These are phyloP conservation scores for Arvicanthis niloticus DNA, from an alignment of 2,113 vertebrate genomes.

Conservation along the genomic window DNA sequence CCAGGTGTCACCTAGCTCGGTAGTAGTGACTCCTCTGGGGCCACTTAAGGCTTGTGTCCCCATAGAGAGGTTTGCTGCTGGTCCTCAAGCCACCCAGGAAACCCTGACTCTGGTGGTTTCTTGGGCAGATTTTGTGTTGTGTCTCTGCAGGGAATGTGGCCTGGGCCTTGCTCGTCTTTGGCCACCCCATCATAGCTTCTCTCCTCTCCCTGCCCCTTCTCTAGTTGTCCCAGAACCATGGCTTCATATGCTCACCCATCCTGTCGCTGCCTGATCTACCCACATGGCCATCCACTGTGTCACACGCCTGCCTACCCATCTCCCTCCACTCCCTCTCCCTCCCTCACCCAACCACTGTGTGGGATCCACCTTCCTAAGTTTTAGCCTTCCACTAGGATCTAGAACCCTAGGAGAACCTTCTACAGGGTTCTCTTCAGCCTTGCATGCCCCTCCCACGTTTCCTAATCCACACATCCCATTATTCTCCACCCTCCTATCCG, in stretches of 20 bases:
- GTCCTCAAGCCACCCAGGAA: background rate
- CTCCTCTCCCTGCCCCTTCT: background rate
- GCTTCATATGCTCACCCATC: accelerated
- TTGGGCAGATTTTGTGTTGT: background rate
- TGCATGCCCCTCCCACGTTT: accelerated
- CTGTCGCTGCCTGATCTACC: accelerated
- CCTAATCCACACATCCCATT: background rate
- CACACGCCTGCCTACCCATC: background rate
- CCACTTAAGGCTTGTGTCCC: background rate
- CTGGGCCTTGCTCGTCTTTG: too few species aligned
- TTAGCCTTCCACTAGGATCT: background rate
- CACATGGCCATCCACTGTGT: accelerated
- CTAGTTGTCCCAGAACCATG: accelerated
- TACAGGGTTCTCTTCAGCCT: background rate
- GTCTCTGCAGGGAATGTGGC: accelerated
- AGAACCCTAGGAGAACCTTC: too few species aligned
- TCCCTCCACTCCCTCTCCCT: background rate
- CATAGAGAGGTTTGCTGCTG: too few species aligned
- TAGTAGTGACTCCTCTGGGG: background rate
- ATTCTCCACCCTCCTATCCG: too few species aligned
- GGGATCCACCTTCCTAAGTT: background rate
- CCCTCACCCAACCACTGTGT: accelerated
- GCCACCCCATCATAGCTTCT: accelerated
- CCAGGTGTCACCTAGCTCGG: too few species aligned
- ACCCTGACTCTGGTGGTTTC: background rate